Conservation (phyloP, 2,113 vertebrate genomes). For the Triplophysa dalaica region DNA sequence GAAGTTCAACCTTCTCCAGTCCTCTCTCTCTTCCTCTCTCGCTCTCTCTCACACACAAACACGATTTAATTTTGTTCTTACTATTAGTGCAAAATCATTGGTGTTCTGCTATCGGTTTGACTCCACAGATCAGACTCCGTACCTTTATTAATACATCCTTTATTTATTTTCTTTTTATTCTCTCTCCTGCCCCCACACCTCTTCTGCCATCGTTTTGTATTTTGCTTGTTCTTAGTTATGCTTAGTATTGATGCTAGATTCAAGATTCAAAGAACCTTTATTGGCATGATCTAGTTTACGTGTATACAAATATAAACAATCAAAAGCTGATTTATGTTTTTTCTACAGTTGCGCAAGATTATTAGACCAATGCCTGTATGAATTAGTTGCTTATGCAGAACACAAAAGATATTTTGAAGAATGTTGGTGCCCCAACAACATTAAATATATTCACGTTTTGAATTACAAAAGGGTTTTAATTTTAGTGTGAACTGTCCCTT, state of each 20-base stretch:
- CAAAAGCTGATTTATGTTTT: neutral
- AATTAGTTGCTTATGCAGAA: no score
- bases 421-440: no score
- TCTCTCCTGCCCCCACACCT: conserved; percentile 42
- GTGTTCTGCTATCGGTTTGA: neutral
- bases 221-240: neutral
- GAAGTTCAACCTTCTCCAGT: neutral
- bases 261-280: neutral
- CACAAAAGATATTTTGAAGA: no score
- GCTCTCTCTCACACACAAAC: neutral
- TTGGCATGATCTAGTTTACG: neutral
- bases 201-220: conserved; percentile 32
- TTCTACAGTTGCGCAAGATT: neutral
- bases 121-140: neutral
- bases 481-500: no score
- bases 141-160: neutral
- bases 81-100: neutral
- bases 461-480: no score
- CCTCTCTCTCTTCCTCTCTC: conserved; percentile 4
- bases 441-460: no score
- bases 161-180: conserved; percentile 34
- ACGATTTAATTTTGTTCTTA: no score
- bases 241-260: neutral
- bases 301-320: no score
- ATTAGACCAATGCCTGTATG: no score